These are phyloP conservation scores for Coboldia fuscipes DNA, from an alignment of 1,140 invertebrate species.

Conservation along the genomic window DNA sequence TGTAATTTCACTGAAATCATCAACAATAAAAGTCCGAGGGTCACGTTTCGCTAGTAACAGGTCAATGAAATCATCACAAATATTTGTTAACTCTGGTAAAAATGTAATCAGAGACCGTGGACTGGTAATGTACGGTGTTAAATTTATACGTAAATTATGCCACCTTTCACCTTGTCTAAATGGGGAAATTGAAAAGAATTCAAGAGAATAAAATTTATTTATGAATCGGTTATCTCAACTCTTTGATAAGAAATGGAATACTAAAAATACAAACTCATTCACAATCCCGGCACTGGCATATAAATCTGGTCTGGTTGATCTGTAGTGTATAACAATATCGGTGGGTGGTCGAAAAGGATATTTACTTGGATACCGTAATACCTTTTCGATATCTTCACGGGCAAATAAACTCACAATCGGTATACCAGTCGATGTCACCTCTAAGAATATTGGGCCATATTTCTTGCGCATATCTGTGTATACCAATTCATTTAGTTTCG, in stretches of 20 bases:
- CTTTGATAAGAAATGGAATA: too few relatives aligned
- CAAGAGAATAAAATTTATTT: too few relatives aligned
- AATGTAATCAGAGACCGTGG: constrained; percentile 53
- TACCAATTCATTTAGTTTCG: not conserved
- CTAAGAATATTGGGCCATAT: constrained; percentile 56
- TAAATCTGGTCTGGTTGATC: constrained; percentile 46
- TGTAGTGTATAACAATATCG: constrained; percentile 56
- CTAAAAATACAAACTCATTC: constrained; percentile 46
- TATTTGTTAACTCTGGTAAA: constrained; percentile 48
- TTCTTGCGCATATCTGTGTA: constrained; percentile 37
- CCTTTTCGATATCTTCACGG: constrained; percentile 51
- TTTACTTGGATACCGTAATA: constrained; percentile 43
- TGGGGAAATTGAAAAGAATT: too few relatives aligned
- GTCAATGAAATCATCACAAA: constrained; percentile 58
- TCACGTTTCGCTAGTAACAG: constrained; percentile 32
- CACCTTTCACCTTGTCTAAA: constrained; percentile 61
- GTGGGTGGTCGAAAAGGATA: constrained; percentile 64
- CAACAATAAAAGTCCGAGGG: constrained; percentile 23
- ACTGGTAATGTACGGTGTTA: constrained; percentile 57
- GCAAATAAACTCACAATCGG: constrained; percentile 57
- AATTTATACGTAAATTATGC: constrained; percentile 44
- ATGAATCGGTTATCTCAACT: too few relatives aligned
- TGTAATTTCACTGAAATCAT: constrained; percentile 45
- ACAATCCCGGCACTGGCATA: constrained; percentile 60
- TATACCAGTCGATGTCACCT: constrained; percentile 50